A percentile compares a stretch with the other conserved stretches of the same genome.
Evolutionary conservation across 2,888 invertebrate species (phyloP).

Genomic region (Agrochola macilenta): DNA sequence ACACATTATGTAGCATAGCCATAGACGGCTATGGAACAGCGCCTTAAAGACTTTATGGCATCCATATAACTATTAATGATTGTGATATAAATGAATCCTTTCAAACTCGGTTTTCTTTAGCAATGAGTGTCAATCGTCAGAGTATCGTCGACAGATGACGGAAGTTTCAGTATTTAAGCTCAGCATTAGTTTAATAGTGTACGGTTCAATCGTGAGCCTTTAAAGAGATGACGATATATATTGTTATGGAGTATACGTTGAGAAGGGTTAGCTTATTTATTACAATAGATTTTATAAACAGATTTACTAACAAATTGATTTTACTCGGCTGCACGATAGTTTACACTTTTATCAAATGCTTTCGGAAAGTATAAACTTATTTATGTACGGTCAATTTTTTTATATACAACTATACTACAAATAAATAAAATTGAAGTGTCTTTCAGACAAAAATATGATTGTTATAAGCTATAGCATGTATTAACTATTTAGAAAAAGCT

Average conservation of each 20-base stretch:
- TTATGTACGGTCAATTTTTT: background rate
- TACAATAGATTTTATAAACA: background rate
- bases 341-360: background rate
- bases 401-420: background rate
- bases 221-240: constrained; percentile 31
- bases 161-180: constrained; percentile 20
- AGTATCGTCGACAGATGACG: constrained; percentile 37
- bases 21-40: background rate
- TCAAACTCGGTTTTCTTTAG: background rate
- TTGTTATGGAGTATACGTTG: constrained; percentile 3
- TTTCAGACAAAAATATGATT: no score
- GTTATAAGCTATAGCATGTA: no score
- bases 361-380: background rate
- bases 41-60: background rate
- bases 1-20: background rate
- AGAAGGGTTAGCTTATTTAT: background rate
- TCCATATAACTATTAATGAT: background rate
- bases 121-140: constrained; percentile 35
- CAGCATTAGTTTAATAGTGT: background rate
- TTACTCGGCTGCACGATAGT: background rate
- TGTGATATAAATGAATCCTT: constrained; percentile 25
- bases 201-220: constrained; percentile 36
- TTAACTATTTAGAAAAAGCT: no score
- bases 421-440: no score
- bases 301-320: constrained; percentile 21